Conservation (phyloP, 2,797 vertebrate species). For the Pseudomugil gertrudae region DNA sequence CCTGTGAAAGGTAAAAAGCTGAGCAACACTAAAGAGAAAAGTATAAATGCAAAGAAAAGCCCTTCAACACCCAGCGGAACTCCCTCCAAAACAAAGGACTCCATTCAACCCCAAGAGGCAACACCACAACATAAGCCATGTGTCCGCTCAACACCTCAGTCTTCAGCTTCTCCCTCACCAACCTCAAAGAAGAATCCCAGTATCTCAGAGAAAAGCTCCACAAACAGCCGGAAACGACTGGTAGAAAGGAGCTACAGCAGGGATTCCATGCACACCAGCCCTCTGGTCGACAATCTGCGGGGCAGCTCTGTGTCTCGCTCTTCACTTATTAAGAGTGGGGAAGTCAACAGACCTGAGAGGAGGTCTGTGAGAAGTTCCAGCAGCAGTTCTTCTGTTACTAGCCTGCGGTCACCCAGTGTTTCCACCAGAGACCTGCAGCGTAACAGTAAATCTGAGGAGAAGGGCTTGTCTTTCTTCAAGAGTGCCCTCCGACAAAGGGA, state of each 20-base stretch:
- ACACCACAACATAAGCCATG: conserved; percentile 84
- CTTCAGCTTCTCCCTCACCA: conserved; percentile 82
- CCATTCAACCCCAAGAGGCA: conserved; percentile 42
- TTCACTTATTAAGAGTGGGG: conserved; percentile 76
- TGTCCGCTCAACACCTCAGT: conserved; percentile 75
- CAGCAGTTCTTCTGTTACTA: conserved; percentile 92
- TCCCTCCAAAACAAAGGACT: conserved; percentile 85
- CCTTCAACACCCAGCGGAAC: conserved; percentile 80
- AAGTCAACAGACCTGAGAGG: conserved; percentile 75
- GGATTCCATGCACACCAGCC: conserved; percentile 88
- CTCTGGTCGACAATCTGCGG: conserved; percentile 83
- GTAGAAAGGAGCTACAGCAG: conserved; percentile 88
- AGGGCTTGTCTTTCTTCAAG: conserved; percentile 95
- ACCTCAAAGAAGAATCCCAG: conserved; percentile 77
- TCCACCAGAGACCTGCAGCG: conserved; percentile 85
- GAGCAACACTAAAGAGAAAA: conserved; percentile 85
- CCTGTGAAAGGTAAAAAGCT: conserved; percentile 85
- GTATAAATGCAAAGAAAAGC: conserved; percentile 80
- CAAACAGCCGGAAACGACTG: conserved; percentile 82
- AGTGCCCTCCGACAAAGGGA: conserved; percentile 94
- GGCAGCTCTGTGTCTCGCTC: conserved; percentile 73
- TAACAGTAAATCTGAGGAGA: conserved; percentile 93
- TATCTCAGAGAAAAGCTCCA: conserved; percentile 64
- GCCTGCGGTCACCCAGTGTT: conserved; percentile 87
- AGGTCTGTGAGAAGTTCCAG: conserved; percentile 87